Conservation (phyloP, 2,888 invertebrate genomes). For the Cremastinae sp. region DNA sequence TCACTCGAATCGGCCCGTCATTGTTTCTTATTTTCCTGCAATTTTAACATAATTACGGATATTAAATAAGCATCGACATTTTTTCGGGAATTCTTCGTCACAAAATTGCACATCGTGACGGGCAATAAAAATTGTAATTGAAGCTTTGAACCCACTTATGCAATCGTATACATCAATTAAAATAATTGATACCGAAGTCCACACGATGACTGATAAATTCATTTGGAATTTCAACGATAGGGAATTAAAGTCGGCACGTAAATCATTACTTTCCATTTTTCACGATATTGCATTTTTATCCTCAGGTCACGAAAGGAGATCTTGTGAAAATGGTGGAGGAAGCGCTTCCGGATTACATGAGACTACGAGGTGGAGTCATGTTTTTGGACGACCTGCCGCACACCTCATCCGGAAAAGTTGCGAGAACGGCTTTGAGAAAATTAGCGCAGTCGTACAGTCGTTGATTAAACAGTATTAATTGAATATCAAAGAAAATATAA, state of each 20-base stretch:
- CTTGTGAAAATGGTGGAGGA: constrained; percentile 66
- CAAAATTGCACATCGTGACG: background rate
- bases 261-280: constrained; percentile 11
- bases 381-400: constrained; percentile 71
- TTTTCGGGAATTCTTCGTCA: background rate
- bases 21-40: too few species aligned
- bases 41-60: background rate
- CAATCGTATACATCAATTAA: constrained; percentile 7
- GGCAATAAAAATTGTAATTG: background rate
- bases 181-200: background rate
- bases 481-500: too few species aligned
- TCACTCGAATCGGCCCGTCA: too few species aligned
- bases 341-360: constrained; percentile 66
- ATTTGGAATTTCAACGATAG: background rate
- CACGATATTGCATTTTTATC: constrained; percentile 15
- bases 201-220: constrained; percentile 9
- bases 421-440: constrained; percentile 51
- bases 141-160: background rate
- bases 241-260: background rate
- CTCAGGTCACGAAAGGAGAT: constrained; percentile 72
- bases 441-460: constrained; percentile 40
- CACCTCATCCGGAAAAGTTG: constrained; percentile 72
- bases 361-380: constrained; percentile 71
- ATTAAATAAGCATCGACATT: background rate
- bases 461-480: constrained; percentile 8